phyloP scores from a whole-genome alignment of 2,113 vertebrate species.

The Pterocles burchelli region DNA sequence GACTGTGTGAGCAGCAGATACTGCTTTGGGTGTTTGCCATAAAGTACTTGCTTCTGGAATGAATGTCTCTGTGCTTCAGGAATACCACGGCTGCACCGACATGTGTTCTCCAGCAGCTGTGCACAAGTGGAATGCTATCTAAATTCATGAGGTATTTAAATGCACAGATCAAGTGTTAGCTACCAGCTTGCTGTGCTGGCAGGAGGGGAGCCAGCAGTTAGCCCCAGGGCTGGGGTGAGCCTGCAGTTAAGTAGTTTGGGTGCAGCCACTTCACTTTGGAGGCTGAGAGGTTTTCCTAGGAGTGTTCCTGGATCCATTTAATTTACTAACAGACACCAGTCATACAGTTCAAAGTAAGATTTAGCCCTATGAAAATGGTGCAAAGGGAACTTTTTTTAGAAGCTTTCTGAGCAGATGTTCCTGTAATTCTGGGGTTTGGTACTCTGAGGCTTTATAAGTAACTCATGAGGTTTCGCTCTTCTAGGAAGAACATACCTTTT shows the following conservation, averaged over 20 bases:
- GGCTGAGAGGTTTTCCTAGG: background rate
- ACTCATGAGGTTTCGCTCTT: background rate
- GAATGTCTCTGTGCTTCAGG: background rate
- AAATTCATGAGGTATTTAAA: background rate
- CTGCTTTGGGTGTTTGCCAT: background rate
- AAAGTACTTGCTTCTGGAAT: background rate
- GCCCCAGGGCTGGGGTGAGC: background rate
- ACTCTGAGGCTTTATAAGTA: background rate
- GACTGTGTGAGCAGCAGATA: background rate
- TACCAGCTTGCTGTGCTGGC: background rate
- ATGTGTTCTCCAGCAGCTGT: background rate
- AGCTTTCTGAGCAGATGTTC: background rate
- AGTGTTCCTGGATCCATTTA: background rate
- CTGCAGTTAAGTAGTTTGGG: background rate
- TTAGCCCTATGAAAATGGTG: background rate
- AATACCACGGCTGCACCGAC: background rate
- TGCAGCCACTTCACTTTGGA: background rate
- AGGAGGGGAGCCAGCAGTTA: background rate
- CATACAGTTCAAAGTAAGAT: background rate
- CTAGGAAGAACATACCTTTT: background rate
- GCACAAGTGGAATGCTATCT: background rate
- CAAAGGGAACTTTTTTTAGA: background rate
- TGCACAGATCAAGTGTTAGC: background rate
- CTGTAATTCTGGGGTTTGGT: background rate
- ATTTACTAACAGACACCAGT: background rate